Evolutionary conservation across 2,113 vertebrate genomes (phyloP).

Genomic region (Pimephales promelas): DNA sequence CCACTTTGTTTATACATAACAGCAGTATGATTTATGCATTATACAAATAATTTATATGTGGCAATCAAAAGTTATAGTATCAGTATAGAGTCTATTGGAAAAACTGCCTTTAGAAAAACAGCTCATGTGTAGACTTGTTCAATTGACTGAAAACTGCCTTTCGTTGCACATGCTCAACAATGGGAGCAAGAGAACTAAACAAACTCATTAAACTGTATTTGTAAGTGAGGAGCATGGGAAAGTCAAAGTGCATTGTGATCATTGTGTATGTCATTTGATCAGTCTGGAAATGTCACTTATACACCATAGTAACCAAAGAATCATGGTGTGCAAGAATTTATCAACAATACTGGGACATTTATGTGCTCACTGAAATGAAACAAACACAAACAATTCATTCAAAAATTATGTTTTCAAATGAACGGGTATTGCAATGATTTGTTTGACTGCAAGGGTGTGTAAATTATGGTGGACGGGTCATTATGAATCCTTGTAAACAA

Average conservation of each 20-base stretch:
- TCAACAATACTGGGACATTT: not conserved
- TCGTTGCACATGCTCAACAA: not conserved
- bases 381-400: not conserved
- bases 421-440: not conserved
- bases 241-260: not conserved
- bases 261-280: not conserved
- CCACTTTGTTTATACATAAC: not conserved
- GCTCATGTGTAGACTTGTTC: not conserved
- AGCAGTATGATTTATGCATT: not conserved
- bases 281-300: conserved; percentile 18
- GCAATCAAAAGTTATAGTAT: not conserved
- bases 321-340: not conserved
- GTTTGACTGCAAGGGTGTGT: not conserved
- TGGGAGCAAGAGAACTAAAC: not conserved
- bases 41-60: not conserved
- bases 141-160: not conserved
- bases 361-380: not conserved
- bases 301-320: not conserved
- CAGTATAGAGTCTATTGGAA: not conserved
- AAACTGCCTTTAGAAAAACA: not conserved
- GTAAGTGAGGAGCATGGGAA: conserved; percentile 36
- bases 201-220: not conserved
- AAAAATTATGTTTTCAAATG: not conserved
- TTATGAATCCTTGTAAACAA: not conserved
- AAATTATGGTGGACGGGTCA: not conserved